A percentile compares a stretch with the other conserved stretches of the same genome.
Evolutionary conservation across 2,888 invertebrate genomes (phyloP).

Genomic region (Galeruca laticollis): DNA sequence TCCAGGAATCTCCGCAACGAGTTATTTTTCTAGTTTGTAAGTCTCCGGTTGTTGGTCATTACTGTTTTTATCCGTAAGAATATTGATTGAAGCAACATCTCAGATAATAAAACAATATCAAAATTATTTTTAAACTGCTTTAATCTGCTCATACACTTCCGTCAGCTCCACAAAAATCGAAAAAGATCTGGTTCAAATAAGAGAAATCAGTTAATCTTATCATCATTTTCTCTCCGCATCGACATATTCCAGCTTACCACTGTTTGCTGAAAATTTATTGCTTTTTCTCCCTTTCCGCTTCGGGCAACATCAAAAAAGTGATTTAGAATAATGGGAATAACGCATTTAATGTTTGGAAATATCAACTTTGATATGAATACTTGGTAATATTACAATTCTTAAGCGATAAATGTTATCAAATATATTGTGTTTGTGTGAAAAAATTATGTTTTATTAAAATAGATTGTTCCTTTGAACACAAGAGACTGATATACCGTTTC

Average conservation of each 20-base stretch:
- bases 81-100: neutral
- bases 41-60: neutral
- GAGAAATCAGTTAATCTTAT: slow-evolving; percentile 41
- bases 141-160: slow-evolving; percentile 17
- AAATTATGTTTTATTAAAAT: too few species aligned
- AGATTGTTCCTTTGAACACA: too few species aligned
- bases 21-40: neutral
- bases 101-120: slow-evolving; percentile 15
- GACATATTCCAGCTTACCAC: slow-evolving; percentile 19
- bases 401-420: too few species aligned
- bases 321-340: neutral
- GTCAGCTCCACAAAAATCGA: slow-evolving; percentile 18
- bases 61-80: neutral
- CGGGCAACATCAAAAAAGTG: slow-evolving; percentile 6
- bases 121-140: slow-evolving; percentile 21
- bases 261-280: slow-evolving; percentile 11
- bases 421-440: too few species aligned
- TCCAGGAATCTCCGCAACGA: neutral
- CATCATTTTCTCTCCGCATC: slow-evolving; percentile 35
- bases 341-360: neutral
- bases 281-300: slow-evolving; percentile 1
- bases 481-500: too few species aligned
- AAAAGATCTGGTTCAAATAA: slow-evolving; percentile 36
- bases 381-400: too few species aligned
- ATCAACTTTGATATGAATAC: neutral